These are phyloP conservation scores for Rotaria sp. DNA, from an alignment of 2,888 invertebrate species.

Conservation along the genomic window DNA sequence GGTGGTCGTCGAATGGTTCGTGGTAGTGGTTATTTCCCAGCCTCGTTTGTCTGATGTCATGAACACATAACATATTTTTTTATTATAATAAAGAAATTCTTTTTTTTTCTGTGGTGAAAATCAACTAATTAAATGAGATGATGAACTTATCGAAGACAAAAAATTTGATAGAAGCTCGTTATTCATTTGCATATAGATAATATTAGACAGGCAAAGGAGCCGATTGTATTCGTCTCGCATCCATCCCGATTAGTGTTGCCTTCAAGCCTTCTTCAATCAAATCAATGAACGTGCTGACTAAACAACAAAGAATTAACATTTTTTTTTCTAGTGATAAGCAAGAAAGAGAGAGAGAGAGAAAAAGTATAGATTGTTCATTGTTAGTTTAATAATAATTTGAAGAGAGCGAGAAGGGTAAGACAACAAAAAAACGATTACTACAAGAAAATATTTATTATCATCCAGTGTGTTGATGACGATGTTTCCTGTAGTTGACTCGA, in stretches of 20 bases:
- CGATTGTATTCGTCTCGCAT: not conserved
- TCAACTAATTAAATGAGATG: not conserved
- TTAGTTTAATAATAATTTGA: not conserved
- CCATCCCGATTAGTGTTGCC: not conserved
- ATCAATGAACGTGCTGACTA: not conserved
- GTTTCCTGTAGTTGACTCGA: not conserved
- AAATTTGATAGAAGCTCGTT: not conserved
- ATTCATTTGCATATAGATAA: conserved; percentile 10
- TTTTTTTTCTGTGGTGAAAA: not conserved
- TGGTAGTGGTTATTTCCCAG: not conserved
- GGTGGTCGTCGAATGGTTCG: conserved; percentile 19
- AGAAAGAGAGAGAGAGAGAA: not conserved
- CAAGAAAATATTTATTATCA: conserved; percentile 5
- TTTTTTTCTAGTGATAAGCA: not conserved
- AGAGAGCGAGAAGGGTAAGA: not conserved
- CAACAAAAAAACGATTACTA: not conserved
- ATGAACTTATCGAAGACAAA: not conserved
- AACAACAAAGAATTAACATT: conserved; percentile 7
- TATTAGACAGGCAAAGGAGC: not conserved
- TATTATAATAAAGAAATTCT: conserved; percentile 5
- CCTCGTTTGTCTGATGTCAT: not conserved
- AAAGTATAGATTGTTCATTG: not conserved
- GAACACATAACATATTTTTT: not conserved
- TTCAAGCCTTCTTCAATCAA: not conserved
- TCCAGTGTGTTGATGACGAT: not conserved